Evolutionary conservation across 2,797 vertebrate species (phyloP).

Genomic region (Enteromius anoplus): DNA sequence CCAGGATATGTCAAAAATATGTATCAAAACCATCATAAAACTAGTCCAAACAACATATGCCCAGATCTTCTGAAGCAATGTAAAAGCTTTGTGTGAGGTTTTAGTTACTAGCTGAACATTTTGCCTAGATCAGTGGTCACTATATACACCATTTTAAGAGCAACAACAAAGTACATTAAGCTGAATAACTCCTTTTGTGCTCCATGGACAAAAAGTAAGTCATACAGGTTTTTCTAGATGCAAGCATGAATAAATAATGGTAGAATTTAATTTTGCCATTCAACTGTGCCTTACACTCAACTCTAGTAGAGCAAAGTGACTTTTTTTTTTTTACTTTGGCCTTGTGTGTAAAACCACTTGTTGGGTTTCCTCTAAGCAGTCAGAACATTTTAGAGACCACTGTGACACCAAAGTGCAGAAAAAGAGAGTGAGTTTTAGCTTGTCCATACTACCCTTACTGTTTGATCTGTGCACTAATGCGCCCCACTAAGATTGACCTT

Average conservation of each 20-base stretch:
- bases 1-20: background rate
- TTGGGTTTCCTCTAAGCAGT: conserved; percentile 32
- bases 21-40: background rate
- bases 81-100: background rate
- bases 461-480: conserved; percentile 24
- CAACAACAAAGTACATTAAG: background rate
- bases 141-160: background rate
- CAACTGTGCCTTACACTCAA: background rate
- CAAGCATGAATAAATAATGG: background rate
- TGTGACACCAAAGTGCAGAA: conserved; percentile 27
- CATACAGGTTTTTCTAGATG: background rate
- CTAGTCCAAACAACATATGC: background rate
- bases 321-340: background rate
- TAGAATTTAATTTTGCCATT: background rate
- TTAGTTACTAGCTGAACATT: background rate
- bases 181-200: conserved; percentile 13
- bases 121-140: conserved; percentile 5
- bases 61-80: background rate
- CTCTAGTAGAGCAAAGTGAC: conserved; percentile 9
- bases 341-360: conserved; percentile 20
- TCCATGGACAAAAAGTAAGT: background rate
- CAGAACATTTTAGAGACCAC: background rate
- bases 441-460: background rate
- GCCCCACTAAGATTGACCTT: conserved; percentile 17
- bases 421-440: background rate